Percentiles rank a stretch among this genome's conserved stretches.
phyloP scores from a whole-genome alignment of 2,888 invertebrate species.

The Ashinkailepas kermadecensis region DNA sequence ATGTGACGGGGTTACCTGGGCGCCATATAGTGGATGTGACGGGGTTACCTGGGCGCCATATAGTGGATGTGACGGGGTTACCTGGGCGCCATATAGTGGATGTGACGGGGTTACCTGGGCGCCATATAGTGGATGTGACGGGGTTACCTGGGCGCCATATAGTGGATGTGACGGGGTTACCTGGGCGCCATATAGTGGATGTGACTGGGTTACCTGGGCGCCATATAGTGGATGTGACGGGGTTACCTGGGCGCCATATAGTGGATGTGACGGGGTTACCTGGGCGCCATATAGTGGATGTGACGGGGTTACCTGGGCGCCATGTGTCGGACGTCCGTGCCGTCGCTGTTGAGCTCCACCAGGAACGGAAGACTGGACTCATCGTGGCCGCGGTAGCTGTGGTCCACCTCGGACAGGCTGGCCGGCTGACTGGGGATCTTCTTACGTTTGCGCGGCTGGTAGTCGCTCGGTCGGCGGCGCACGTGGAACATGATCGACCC shows the following conservation, averaged over 20 bases:
- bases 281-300: background rate
- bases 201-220: no score
- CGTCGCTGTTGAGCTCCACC: constrained; percentile 65
- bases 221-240: no score
- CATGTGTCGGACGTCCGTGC: constrained; percentile 20
- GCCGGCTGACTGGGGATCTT: constrained; percentile 53
- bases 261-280: background rate
- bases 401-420: constrained; percentile 36
- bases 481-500: constrained; percentile 98
- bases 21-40: no score
- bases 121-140: no score
- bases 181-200: no score
- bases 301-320: background rate
- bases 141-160: no score
- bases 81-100: no score
- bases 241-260: background rate
- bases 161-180: no score
- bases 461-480: constrained; percentile 81
- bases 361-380: constrained; percentile 57
- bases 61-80: no score
- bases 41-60: no score
- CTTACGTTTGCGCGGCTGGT: constrained; percentile 79
- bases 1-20: no score
- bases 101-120: no score
- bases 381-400: constrained; percentile 42